phyloP scores from a whole-genome alignment of 1,140 invertebrate species.

The Monochamus saltuarius region DNA sequence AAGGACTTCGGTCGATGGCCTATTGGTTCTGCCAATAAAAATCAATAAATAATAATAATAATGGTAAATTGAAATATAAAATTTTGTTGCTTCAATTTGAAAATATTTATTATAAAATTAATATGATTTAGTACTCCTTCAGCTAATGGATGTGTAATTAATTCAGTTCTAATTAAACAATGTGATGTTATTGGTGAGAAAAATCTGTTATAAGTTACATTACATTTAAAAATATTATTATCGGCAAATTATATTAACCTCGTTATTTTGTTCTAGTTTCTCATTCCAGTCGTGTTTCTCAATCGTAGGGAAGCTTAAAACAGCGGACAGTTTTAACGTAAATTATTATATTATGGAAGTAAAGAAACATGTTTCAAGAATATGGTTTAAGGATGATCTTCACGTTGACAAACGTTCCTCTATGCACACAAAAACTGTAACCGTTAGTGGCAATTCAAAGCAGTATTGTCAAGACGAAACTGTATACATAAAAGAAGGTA shows the following conservation, averaged over 20 bases:
- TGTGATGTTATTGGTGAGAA: no score
- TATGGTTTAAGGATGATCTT: constrained; percentile 65
- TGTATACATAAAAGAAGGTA: constrained; percentile 82
- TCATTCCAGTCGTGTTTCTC: constrained; percentile 85
- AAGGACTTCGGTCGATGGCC: no score
- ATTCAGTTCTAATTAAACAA: no score
- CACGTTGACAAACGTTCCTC: constrained; percentile 34
- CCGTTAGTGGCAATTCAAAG: constrained; percentile 10
- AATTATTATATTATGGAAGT: constrained; percentile 37
- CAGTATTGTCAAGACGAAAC: constrained; percentile 69
- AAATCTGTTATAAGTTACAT: no score
- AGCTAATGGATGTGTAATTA: no score
- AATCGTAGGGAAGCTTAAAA: constrained; percentile 56
- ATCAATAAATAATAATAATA: no score
- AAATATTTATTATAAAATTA: no score
- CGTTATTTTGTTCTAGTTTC: constrained; percentile 61
- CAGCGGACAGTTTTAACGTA: constrained; percentile 26
- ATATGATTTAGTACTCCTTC: no score
- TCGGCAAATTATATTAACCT: not conserved
- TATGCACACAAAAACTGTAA: constrained; percentile 21
- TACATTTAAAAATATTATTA: no score
- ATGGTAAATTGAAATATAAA: no score
- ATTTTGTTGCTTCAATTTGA: no score
- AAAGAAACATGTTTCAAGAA: constrained; percentile 62
- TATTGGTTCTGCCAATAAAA: no score